Percentiles rank a stretch among this genome's conserved stretches.
Evolutionary conservation across 2,797 vertebrate genomes (phyloP).

Genomic region (Labroides dimidiatus): DNA sequence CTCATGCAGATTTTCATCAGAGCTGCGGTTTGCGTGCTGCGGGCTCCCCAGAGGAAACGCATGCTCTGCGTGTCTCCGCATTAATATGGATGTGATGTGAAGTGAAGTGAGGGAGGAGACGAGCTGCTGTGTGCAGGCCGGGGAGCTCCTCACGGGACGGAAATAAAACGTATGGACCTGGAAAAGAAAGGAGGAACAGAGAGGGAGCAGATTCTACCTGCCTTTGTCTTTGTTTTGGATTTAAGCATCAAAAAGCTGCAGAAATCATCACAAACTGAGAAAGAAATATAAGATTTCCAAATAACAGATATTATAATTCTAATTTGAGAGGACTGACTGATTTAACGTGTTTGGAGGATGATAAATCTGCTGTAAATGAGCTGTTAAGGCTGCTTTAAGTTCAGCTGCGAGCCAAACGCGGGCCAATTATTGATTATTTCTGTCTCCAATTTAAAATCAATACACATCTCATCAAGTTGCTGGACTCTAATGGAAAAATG

Average conservation of each 20-base stretch:
- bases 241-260: neutral
- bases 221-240: neutral
- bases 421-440: neutral
- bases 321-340: neutral
- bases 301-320: neutral
- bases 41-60: slow-evolving; percentile 1
- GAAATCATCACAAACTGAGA: neutral
- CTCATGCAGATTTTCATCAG: slow-evolving; percentile 12
- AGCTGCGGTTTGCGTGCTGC: slow-evolving; percentile 17
- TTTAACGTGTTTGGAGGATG: neutral
- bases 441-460: neutral
- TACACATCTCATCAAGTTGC: neutral
- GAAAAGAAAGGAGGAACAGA: neutral
- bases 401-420: neutral
- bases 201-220: no score
- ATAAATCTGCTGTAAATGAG: neutral
- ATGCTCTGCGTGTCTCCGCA: slow-evolving; percentile 9
- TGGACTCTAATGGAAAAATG: neutral
- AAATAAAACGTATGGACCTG: neutral
- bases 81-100: slow-evolving; percentile 56
- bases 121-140: slow-evolving; percentile 3
- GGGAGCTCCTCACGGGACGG: neutral
- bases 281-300: no score
- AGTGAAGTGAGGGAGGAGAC: slow-evolving; percentile 1
- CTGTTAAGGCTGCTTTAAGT: neutral